Base-by-base conservation (phyloP, 2,113 vertebrate genomes). In the Dermatemys mawii region DNA sequence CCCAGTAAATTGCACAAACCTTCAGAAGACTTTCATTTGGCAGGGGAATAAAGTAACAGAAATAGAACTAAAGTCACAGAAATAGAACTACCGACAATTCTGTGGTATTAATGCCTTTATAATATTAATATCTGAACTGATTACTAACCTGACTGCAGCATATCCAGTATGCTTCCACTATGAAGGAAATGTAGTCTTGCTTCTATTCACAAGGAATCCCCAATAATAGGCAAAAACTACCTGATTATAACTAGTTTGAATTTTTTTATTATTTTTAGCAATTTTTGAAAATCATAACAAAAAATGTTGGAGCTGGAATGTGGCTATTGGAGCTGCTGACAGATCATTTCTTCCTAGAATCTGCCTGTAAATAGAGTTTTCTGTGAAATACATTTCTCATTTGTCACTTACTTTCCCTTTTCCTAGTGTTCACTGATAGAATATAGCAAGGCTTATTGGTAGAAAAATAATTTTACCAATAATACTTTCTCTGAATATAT, bases 401-500 rank as follows among this genome's bases (percentile, higher is more conserved):
- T 89, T 57, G 7, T 11, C 3, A 41, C 2, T 38, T 2, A 1
- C 35, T 51, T 80, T 92, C 4, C 32, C 75, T 93, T 90, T 87
- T 83, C 35, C 8, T 1, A 0, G 41, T 89, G 35, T 38, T 38
- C 55, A 35, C 35, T 70, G 41, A 41, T 38, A 88, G 24, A 81
- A 26, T 38, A 83, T 10, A 90, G 73, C n/a, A 53, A 44, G 41
- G 49, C 3, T 88, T 86, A 4, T 50, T 93, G 48, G 49, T 41
- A 83, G 85, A 87, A 84, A 48, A 13, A 80, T 54, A 88, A 84
- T 76, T 48, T 80, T 54, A 76, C 19, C 27, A 41, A 21, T 21
- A 76, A 86, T 83, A 78, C 89, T 38, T 96, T 95, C 84, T 73
- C 29, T 48, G 75, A 57, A 54, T 73, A 8, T 92, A 89, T 80